Conservation (phyloP, 1,140 invertebrate genomes). For the Druon quercuslanigerum region DNA sequence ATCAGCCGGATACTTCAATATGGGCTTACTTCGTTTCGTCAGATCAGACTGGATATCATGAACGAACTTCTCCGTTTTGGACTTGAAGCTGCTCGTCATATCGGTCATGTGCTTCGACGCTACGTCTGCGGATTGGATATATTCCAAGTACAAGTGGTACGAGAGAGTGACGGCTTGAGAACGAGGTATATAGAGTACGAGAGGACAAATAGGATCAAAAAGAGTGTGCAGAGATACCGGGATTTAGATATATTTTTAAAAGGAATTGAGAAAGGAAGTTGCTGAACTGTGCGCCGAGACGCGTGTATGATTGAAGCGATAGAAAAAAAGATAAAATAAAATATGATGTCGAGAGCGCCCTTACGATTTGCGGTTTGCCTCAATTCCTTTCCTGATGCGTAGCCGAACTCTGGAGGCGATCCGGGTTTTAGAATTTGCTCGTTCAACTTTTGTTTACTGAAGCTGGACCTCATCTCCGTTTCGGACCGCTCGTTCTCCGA, state of each 20-base stretch:
- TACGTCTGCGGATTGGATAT: constrained; percentile 73
- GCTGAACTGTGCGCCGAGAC: constrained; percentile 3
- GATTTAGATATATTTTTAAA: background rate
- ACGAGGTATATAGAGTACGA: constrained; percentile 34
- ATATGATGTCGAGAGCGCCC: constrained; percentile 42
- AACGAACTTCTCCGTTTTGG: constrained; percentile 83
- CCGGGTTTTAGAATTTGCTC: constrained; percentile 74
- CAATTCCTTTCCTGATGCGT: constrained; percentile 70
- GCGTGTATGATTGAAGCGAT: constrained; percentile 30
- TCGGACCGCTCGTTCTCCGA: constrained; percentile 70
- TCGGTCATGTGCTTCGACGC: constrained; percentile 80
- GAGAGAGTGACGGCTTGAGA: constrained; percentile 10
- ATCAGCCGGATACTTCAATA: constrained; percentile 74
- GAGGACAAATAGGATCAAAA: constrained; percentile 34
- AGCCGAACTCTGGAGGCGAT: constrained; percentile 79
- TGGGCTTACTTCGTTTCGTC: constrained; percentile 75
- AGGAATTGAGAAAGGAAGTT: constrained; percentile 4
- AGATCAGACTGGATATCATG: constrained; percentile 81
- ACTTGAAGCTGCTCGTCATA: constrained; percentile 83
- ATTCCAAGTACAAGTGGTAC: constrained; percentile 45
- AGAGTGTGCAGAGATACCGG: constrained; percentile 1
- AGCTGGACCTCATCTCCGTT: constrained; percentile 59
- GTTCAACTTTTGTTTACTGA: constrained; percentile 67
- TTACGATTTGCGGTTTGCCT: constrained; percentile 72
- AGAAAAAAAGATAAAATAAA: constrained; percentile 34